Conservation (phyloP, 2,113 vertebrate species). For the Gnathonemus longibarbis region DNA sequence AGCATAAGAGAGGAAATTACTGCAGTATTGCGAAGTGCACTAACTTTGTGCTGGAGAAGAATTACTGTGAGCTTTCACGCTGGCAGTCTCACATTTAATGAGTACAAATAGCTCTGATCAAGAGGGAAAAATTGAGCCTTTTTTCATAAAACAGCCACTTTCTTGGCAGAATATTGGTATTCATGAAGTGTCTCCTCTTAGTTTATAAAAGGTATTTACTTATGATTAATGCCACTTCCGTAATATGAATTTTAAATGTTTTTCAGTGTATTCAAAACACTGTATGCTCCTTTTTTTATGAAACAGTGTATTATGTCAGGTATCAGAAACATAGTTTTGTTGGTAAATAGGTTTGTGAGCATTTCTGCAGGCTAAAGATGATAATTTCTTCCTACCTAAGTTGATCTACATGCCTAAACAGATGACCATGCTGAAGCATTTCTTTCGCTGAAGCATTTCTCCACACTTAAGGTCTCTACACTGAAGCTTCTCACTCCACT, state of each 20-base stretch:
- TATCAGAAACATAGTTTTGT: not conserved
- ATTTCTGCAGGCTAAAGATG: not conserved
- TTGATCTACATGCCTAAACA: not conserved
- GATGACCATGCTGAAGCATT: not conserved
- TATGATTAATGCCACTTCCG: conserved; percentile 12
- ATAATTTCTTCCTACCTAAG: not conserved
- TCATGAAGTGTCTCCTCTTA: conserved; percentile 12
- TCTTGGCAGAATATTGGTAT: conserved; percentile 20
- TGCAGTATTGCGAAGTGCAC: conserved; percentile 4
- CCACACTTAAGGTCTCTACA: not conserved
- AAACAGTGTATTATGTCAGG: not conserved
- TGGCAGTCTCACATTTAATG: conserved; percentile 21
- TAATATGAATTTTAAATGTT: conserved; percentile 14
- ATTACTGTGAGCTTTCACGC: conserved; percentile 6
- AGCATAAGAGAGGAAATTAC: conserved; percentile 11
- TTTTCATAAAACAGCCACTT: conserved; percentile 13
- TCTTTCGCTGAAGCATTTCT: not conserved
- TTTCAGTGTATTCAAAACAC: not conserved
- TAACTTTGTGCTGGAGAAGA: conserved; percentile 12
- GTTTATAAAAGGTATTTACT: conserved; percentile 18
- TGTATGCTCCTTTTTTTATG: not conserved
- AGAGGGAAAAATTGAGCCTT: conserved; percentile 11
- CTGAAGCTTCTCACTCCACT: not conserved
- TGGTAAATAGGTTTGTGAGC: not conserved
- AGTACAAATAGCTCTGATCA: conserved; percentile 25